Base-by-base conservation (phyloP, 2,888 invertebrate species). In the Helobdella robusta region DNA sequence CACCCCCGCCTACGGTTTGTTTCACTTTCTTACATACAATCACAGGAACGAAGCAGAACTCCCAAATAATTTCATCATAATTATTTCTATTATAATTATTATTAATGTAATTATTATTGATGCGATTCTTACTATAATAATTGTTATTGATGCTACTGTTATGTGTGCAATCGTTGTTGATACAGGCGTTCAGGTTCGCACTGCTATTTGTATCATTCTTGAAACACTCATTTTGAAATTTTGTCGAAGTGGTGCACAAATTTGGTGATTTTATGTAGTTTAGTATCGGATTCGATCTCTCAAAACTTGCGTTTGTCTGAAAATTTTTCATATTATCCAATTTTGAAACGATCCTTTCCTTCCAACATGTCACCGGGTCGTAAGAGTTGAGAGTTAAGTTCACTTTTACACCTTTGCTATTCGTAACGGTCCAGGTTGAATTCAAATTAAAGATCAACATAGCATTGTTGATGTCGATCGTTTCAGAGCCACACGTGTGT, bases 1-100 rank as follows among this genome's bases (percentile, higher is more conserved):
- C 89, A 0, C 89, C 89, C 11, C 89, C 89, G 0, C 89, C 89
- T 0, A 87, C 89, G 0, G 89, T 90, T 73, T 89, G 85, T 67
- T 85, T 84, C 0, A 88, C 88, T 72, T 87, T 84, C 0, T 87
- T 88, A 74, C 89, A 90, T 2, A 90, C 88, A 32, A 89, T 80
- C 4, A 89, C 89, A 0, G 89, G 89, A 0, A 89, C 88, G 5
- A 90, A 84, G 78, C 89, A 90, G 63, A 89, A 85, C 73, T 87
- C 67, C n/a, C n/a, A n/a, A n/a, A n/a, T n/a, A n/a, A n/a, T n/a
- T n/a, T n/a, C n/a, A n/a, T n/a, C n/a, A n/a, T n/a, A n/a, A n/a
- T n/a, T n/a, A n/a, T n/a, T n/a, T n/a, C n/a, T n/a, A n/a, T n/a
- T n/a, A n/a, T n/a, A n/a, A n/a, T n/a, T n/a, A n/a, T n/a, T n/a